phyloP scores from a whole-genome alignment of 2,797 vertebrate genomes.

The Sylvilagus floridanus region DNA sequence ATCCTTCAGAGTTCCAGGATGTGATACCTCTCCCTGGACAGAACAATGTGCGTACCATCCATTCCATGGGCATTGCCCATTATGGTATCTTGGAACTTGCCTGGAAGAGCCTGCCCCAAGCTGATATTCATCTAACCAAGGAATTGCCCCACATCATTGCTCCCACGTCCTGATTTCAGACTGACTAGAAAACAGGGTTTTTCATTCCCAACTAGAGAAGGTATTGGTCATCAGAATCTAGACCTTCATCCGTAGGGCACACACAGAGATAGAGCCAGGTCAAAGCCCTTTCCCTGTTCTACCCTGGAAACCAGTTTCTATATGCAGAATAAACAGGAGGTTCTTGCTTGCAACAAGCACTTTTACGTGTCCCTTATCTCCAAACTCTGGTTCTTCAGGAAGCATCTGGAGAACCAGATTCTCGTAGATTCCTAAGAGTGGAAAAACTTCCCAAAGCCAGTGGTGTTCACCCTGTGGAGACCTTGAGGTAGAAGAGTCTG shows the following conservation, averaged over 20 bases:
- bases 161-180: constrained; percentile 17
- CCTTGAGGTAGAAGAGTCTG: constrained; percentile 17
- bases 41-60: constrained; percentile 66
- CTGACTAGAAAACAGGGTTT: neutral
- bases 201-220: constrained; percentile 36
- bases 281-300: neutral
- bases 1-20: constrained; percentile 8
- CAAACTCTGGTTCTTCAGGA: constrained; percentile 5
- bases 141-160: neutral
- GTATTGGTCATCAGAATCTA: constrained; percentile 9
- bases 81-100: constrained; percentile 82
- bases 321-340: constrained; percentile 71
- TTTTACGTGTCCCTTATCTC: constrained; percentile 51
- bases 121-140: constrained; percentile 62
- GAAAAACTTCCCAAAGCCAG: constrained; percentile 8
- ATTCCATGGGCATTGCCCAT: constrained; percentile 57
- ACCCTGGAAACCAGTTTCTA: constrained; percentile 39
- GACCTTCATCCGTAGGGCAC: constrained; percentile 11
- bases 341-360: constrained; percentile 54
- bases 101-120: constrained; percentile 76
- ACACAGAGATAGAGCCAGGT: neutral
- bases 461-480: neutral
- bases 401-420: neutral
- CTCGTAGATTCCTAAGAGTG: neutral
- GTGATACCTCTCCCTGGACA: constrained; percentile 71